These are phyloP conservation scores for Hydrophis major DNA, from an alignment of 2,797 vertebrate species.

Conservation along the genomic window DNA sequence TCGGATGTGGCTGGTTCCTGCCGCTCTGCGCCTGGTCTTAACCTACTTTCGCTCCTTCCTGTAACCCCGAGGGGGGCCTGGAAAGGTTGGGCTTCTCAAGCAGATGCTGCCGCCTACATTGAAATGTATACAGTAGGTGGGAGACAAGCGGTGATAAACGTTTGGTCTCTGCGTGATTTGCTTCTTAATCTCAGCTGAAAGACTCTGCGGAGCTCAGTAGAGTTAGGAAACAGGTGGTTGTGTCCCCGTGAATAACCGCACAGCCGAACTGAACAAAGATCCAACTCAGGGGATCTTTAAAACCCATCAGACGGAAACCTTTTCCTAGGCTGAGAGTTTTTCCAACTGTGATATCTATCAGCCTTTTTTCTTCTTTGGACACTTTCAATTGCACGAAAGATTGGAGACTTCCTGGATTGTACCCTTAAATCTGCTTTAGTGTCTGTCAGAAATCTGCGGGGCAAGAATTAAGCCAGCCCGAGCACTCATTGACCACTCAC, in stretches of 20 bases:
- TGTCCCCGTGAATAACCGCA: background rate
- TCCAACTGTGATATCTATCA: background rate
- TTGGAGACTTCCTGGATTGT: background rate
- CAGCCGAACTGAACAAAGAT: background rate
- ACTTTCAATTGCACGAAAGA: background rate
- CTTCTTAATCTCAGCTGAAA: no score
- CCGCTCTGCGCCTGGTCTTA: conserved; percentile 69
- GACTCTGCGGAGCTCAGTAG: background rate
- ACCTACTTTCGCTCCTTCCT: conserved; percentile 80
- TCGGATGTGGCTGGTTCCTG: conserved; percentile 70
- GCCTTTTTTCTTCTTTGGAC: background rate
- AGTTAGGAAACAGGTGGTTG: background rate
- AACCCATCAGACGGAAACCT: background rate
- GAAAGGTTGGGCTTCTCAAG: conserved; percentile 66
- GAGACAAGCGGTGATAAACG: background rate
- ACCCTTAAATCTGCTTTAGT: background rate
- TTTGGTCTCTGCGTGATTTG: background rate
- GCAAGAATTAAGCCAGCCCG: background rate
- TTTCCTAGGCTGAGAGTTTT: background rate
- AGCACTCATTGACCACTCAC: background rate
- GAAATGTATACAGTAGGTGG: background rate
- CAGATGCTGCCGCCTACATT: conserved; percentile 36
- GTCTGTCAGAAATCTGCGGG: background rate
- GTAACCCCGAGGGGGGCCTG: conserved; percentile 68
- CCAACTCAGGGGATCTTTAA: no score